Conservation (phyloP, 1,140 invertebrate genomes). For the Lepidotrigona ventralis region DNA sequence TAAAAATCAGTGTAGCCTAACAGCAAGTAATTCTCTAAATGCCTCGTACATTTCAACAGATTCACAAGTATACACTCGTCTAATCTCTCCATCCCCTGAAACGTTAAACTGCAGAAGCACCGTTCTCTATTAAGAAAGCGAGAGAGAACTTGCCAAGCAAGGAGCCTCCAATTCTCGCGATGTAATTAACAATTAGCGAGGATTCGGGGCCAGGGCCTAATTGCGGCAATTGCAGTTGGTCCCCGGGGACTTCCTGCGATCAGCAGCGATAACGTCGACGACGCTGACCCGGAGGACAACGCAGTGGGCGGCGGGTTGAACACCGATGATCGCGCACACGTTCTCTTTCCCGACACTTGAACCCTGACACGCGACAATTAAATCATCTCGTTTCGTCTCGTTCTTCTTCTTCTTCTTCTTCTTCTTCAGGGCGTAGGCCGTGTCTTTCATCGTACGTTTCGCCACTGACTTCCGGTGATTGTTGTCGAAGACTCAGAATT, state of each 20-base stretch:
- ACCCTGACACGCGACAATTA: constrained; percentile 72
- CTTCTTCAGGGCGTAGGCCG: too few species aligned
- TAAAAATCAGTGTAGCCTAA: too few species aligned
- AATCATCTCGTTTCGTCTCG: constrained; percentile 70
- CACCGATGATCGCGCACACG: constrained; percentile 13
- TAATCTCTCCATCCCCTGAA: not conserved
- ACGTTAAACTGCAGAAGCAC: too few species aligned
- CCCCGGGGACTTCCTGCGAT: constrained; percentile 57
- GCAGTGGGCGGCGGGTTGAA: not conserved
- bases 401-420: too few species aligned
- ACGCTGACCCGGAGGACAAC: constrained; percentile 6
- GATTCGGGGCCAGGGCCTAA: constrained; percentile 21
- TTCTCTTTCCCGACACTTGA: constrained; percentile 39
- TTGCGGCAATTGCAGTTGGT: constrained; percentile 50
- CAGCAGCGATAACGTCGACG: constrained; percentile 29
- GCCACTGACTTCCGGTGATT: constrained; percentile 59
- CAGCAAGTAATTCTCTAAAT: too few species aligned
- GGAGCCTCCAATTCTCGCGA: constrained; percentile 3
- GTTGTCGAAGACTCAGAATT: not conserved
- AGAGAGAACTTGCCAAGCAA: too few species aligned
- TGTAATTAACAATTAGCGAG: constrained; percentile 43
- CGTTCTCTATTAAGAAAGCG: not conserved
- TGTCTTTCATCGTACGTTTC: not conserved
- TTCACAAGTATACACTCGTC: too few species aligned
- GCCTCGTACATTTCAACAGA: too few species aligned